phyloP scores from a whole-genome alignment of 1,140 invertebrate species.

The Maniola jurtina region DNA sequence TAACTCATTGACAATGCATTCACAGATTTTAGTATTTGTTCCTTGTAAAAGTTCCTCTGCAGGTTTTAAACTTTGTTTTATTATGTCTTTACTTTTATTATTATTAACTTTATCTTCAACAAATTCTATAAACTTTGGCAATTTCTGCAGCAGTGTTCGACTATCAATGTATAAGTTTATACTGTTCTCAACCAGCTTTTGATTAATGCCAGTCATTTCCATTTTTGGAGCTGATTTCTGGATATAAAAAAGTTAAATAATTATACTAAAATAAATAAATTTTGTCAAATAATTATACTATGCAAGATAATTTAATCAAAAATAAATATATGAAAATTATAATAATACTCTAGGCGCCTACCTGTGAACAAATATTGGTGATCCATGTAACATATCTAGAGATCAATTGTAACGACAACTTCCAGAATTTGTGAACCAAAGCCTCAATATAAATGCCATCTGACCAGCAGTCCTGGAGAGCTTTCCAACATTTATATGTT shows the following conservation, averaged over 20 bases:
- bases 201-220: conserved; percentile 55
- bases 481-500: conserved; percentile 79
- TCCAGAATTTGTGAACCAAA: conserved; percentile 91
- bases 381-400: conserved; percentile 88
- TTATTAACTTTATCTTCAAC: conserved; percentile 68
- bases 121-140: conserved; percentile 72
- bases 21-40: conserved; percentile 78
- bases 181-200: conserved; percentile 54
- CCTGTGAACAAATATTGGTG: conserved; percentile 63
- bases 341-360: conserved; percentile 30
- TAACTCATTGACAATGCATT: conserved; percentile 80
- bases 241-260: conserved; percentile 30
- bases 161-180: conserved; percentile 61
- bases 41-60: conserved; percentile 71
- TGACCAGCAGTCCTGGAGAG: conserved; percentile 85
- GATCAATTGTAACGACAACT: conserved; percentile 89
- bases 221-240: conserved; percentile 45
- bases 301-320: background rate
- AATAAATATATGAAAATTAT: background rate
- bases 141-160: conserved; percentile 50
- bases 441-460: conserved; percentile 86
- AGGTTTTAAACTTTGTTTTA: conserved; percentile 74
- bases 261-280: too few relatives aligned
- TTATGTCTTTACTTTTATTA: conserved; percentile 47
- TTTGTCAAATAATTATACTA: background rate